Evolutionary conservation across 2,888 invertebrate species (phyloP), one percentile per base, ranked within the genome.

Genomic region (Hydrotaea diabolus): DNA sequence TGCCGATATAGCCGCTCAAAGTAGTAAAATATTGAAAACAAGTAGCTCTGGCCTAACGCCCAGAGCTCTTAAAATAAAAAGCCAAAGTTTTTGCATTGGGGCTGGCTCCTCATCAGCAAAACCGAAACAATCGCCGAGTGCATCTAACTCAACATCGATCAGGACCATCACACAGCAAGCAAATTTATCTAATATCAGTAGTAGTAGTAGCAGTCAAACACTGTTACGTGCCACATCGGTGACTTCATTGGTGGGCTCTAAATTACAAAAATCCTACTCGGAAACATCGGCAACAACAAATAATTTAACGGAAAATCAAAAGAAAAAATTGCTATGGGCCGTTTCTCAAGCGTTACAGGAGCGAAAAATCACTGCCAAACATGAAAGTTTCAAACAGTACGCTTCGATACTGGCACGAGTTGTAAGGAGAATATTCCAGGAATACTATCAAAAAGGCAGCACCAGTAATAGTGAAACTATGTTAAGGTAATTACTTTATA

Each of bases 381-480:
- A 96, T 87, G 94, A 95, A 0, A 94, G 95, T 57, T 97, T 96
- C 92, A 95, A 96, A 78, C 94, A 95, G 84, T 95, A 95, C 89
- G 96, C 96, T 2, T 93, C 95, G 0, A 93, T 94, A 0, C 92
- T 97, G 77, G 96, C 95, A 1, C 93, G 95, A 2, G 94, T 95
- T 43, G 95, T 96, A 0, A 94, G 95, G 71, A 94, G 94, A 53
- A 93, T 95, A 84, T 94, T 95, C 89, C 94, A 94, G n/a, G 94
- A 94, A 87, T 91, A 93, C 62, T 88, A 92, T 92, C 92, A 93
- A 74, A 93, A 93, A 43, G 93, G 93, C 82, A 95, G 95, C 85
- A 96, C 96, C 0, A 96, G 95, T 36, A 96, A 96, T n/a, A 96
- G 95, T 17, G 96, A 96, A 88, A 94, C 95, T 0, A 94, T 97